Base-by-base conservation (phyloP, 2,113 vertebrate species). In the Girardinichthys multiradiatus region DNA sequence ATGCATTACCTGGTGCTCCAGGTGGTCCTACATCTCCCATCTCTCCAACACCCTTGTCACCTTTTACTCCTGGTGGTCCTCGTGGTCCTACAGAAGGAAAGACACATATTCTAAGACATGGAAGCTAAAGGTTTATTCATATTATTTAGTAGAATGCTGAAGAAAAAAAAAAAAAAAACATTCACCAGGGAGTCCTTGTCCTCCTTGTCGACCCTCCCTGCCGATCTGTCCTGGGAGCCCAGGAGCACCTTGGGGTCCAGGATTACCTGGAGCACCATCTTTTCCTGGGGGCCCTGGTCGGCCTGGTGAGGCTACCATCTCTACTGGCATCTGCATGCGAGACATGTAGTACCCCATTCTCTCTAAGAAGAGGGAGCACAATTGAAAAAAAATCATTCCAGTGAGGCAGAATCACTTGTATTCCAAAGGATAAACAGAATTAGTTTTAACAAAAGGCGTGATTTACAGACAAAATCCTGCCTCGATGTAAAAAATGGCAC, bases 331-430 rank as follows among this genome's bases (percentile, higher is more conserved):
- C 68, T 96, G 97, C 92, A 98, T 92, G 48, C 97, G 94, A 26
- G 98, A 96, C 86, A 97, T 93, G 85, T 98, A 99, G 86, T 99
- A 99, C 0, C 88, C 94, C 96, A 99, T 98, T 62, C 97, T 95
- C 93, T 99, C 97, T 99, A 94, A 1, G 37, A 82, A 82, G 29
- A 83, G 51, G 63, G 57, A 58, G 69, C 13, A 68, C 64, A 28
- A 51, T 63, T 33, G 54, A 28, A 70, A 62, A 67, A 61, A 17
- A 68, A 64, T 12, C 2, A 27, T 48, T 70, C 29, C 19, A 39
- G 45, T 33, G 51, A 12, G 9, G 17, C 61, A 39, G 31, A 4
- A 72, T 13, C 33, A 64, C 29, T 10, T 24, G 37, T 13, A 39
- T 63, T 29, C 64, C 30, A 64, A 19, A 72, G 48, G 29, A 61